Evolutionary conservation across 2,113 vertebrate species (phyloP).

Genomic region (Thunnus thynnus): DNA sequence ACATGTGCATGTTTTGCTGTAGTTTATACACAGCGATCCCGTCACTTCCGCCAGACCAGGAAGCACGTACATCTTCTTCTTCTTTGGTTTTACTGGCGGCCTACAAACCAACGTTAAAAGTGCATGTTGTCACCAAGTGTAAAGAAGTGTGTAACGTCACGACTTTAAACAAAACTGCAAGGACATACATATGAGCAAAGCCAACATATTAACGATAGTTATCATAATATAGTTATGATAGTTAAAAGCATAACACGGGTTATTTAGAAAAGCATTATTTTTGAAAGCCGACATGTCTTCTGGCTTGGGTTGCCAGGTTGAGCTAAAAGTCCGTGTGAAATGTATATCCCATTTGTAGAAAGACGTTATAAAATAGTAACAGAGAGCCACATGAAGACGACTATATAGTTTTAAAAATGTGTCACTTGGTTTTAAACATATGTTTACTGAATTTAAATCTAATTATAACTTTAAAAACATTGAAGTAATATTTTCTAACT

Average conservation of each 20-base stretch:
- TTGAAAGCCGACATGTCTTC: not conserved
- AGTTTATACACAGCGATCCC: not conserved
- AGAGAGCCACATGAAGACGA: no score
- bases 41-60: slow-evolving; percentile 72
- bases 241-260: no score
- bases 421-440: no score
- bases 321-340: not conserved
- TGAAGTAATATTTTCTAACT: no score
- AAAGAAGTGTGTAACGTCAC: no score
- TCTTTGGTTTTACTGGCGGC: no score
- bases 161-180: not conserved
- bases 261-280: not conserved
- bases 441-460: no score
- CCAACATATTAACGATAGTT: not conserved
- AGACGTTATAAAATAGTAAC: no score
- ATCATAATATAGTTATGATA: fast-evolving
- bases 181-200: not conserved
- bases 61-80: slow-evolving; percentile 13
- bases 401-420: no score
- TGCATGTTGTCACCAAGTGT: no score
- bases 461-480: no score
- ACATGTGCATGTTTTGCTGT: slow-evolving; percentile 63
- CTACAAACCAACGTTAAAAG: no score
- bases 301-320: slow-evolving; percentile 65
- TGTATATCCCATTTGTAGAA: not conserved